phyloP scores from a whole-genome alignment of 2,113 vertebrate species.

The Urocitellus parryii region DNA sequence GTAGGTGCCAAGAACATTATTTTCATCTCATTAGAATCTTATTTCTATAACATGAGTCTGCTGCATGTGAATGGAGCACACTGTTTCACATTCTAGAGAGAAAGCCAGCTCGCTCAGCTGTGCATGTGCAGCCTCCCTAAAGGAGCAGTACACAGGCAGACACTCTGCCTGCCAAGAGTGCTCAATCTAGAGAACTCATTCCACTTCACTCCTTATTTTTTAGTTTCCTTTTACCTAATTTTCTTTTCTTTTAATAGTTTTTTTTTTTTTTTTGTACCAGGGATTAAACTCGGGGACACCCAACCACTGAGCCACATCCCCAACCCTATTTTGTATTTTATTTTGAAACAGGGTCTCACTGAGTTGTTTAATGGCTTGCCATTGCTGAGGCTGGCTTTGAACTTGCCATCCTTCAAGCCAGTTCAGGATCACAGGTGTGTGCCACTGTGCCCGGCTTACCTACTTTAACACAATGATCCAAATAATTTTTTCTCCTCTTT shows the following conservation, averaged over 20 bases:
- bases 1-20: not conserved
- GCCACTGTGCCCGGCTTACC: no score
- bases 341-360: no score
- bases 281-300: no score
- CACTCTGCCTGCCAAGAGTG: not conserved
- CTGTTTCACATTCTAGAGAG: not conserved
- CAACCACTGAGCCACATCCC: no score
- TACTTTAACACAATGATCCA: not conserved
- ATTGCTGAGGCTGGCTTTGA: no score
- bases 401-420: no score
- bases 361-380: no score
- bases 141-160: not conserved
- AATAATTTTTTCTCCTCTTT: conserved; percentile 23
- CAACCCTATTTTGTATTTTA: no score
- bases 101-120: not conserved
- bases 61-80: not conserved
- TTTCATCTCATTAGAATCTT: not conserved
- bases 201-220: not conserved
- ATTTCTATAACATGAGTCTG: not conserved
- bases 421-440: no score
- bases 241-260: not conserved
- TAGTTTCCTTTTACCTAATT: not conserved
- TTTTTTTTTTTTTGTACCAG: no score
- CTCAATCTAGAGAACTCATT: not conserved
- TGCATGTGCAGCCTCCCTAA: not conserved